Base-by-base conservation (phyloP, 2,797 vertebrate species). In the Microctenopoma lineatum region DNA sequence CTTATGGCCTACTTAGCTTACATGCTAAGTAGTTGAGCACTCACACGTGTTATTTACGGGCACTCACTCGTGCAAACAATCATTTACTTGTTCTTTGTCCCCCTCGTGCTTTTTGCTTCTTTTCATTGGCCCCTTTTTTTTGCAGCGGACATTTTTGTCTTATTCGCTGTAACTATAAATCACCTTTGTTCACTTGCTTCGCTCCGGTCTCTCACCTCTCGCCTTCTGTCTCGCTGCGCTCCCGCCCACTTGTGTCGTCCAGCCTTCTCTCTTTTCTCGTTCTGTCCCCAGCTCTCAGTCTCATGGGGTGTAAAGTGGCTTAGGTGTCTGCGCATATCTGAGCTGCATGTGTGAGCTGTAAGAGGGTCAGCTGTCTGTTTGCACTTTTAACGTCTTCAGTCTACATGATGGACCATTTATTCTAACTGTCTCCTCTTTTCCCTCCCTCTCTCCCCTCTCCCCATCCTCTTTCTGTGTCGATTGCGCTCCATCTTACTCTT, bases 281-380 rank as follows among this genome's bases (percentile, higher is more conserved):
- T 78, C 70, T 72, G 36, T 66, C 56, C 45, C 65, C 75, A 77
- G 80, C 79, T 69, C 69, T 87, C 84, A 65, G 74, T 87, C 77
- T 62, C 56, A 29, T 59, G 13, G 81, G 82, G 85, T 86, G 84
- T 77, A 87, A 92, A 92, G 88, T 87, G 87, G 83, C 83, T 83
- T 44, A 69, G 70, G 79, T 83, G 86, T 77, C 77, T 66, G 56
- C 18, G 47, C 26, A 65, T 67, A 66, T 85, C 77, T 74, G 71
- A 66, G 80, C 72, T 70, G 75, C 80, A 83, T 88, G 74, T 85
- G 77, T 72, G n/a, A 83, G 83, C 84, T 85, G 77, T 91, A 92
- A 92, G 89, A 91, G 90, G 91, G 91, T 92, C 90, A 92, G 87
- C 84, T 90, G 88, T 93, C 92, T 93, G 93, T 93, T 93, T 94